These are phyloP conservation scores for Pituophis catenifer DNA, from an alignment of 2,113 vertebrate genomes.

Conservation along the genomic window DNA sequence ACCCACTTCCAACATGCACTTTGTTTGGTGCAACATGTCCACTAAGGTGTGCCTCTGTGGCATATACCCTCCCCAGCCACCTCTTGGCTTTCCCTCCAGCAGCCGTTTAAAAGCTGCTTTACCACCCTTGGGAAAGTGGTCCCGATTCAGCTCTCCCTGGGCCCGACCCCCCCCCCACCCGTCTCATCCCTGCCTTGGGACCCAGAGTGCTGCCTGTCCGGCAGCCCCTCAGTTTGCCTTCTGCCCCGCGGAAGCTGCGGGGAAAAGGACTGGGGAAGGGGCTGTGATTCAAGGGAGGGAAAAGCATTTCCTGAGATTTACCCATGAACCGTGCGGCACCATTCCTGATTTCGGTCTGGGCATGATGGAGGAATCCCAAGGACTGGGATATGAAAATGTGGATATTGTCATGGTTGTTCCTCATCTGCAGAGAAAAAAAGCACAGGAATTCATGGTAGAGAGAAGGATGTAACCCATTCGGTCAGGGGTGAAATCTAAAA, in stretches of 20 bases:
- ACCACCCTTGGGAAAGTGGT: background rate
- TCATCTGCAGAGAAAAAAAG: background rate
- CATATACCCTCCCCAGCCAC: background rate
- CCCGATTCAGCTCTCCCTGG: background rate
- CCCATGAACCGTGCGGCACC: background rate
- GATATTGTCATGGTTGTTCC: conserved; percentile 11
- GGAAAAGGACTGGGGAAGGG: background rate
- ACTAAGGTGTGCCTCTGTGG: background rate
- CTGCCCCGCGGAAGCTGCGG: background rate
- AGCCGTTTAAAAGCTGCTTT: background rate
- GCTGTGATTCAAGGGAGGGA: background rate
- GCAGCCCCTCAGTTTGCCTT: background rate
- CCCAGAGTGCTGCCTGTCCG: background rate
- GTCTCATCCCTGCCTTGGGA: background rate
- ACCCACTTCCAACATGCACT: background rate
- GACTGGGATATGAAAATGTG: conserved; percentile 17
- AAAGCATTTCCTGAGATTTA: background rate
- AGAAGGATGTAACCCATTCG: background rate
- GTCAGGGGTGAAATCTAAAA: too few species aligned
- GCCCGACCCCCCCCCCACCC: background rate
- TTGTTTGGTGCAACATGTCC: too few species aligned
- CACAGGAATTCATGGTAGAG: too few species aligned
- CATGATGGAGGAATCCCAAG: conserved; percentile 6
- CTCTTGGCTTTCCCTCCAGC: background rate
- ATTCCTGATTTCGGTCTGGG: conserved; percentile 5